Percentiles rank a stretch among this genome's conserved stretches.
Conservation (phyloP, 2,888 invertebrate genomes). For the Eristalis arbustorum region DNA sequence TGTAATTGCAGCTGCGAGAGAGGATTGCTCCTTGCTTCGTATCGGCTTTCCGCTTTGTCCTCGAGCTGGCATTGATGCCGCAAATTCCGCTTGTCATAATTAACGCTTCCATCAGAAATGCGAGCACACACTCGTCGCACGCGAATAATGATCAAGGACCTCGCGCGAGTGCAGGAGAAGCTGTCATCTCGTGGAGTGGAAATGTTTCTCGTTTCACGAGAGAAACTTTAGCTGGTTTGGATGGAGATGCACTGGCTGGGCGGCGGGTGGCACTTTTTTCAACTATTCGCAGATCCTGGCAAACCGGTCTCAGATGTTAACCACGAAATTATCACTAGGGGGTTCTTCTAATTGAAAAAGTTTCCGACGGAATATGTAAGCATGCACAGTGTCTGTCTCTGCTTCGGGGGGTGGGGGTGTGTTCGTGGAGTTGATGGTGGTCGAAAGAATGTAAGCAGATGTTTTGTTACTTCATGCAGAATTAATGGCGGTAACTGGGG, state of each 20-base stretch:
- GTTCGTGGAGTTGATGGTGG: not conserved
- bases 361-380: not conserved
- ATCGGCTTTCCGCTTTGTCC: not conserved
- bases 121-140: not conserved
- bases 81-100: not conserved
- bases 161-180: not conserved
- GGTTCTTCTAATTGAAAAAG: slow-evolving; percentile 44
- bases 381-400: not conserved
- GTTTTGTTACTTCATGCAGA: too few relatives aligned
- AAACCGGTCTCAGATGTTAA: slow-evolving; percentile 27
- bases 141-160: not conserved
- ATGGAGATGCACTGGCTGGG: not conserved
- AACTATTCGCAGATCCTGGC: slow-evolving; percentile 7
- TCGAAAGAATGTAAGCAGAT: not conserved
- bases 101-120: slow-evolving; percentile 1
- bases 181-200: not conserved
- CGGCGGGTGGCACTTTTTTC: not conserved
- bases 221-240: not conserved
- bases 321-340: slow-evolving; percentile 26
- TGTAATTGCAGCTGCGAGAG: slow-evolving; percentile 10
- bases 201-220: not conserved
- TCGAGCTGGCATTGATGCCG: not conserved
- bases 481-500: not conserved
- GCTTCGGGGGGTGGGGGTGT: not conserved
- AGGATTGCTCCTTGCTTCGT: not conserved